Evolutionary conservation across 1,140 invertebrate species (phyloP).

Genomic region (Ganaspis sp.): DNA sequence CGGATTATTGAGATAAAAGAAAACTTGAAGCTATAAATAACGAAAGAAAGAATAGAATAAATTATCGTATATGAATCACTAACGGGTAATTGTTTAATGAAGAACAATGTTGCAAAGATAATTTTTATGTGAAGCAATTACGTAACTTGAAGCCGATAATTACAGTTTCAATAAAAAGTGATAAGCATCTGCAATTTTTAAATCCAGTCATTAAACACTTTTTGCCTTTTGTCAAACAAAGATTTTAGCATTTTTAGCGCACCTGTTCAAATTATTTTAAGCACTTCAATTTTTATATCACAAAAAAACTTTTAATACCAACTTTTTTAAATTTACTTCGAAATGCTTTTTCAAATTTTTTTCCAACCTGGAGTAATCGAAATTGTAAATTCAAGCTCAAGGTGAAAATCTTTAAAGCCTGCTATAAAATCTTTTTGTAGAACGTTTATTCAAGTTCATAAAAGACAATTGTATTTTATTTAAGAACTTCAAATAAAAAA

Average conservation of each 20-base stretch:
- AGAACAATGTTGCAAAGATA: neutral
- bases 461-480: too few relatives aligned
- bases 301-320: too few relatives aligned
- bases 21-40: neutral
- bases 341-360: too few relatives aligned
- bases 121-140: slow-evolving; percentile 15
- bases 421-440: too few relatives aligned
- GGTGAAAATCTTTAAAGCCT: too few relatives aligned
- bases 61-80: neutral
- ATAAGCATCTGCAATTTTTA: neutral
- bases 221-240: neutral
- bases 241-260: neutral
- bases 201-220: neutral
- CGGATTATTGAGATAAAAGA: neutral
- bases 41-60: neutral
- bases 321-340: too few relatives aligned
- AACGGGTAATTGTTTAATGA: neutral
- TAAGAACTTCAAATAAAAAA: too few relatives aligned
- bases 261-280: neutral
- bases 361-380: too few relatives aligned
- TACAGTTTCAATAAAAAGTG: too few relatives aligned
- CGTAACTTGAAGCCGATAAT: neutral
- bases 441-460: too few relatives aligned
- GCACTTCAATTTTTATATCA: too few relatives aligned
- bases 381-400: too few relatives aligned